These are phyloP conservation scores for Matsumyia berberina DNA, from an alignment of 2,888 invertebrate genomes.

Conservation along the genomic window DNA sequence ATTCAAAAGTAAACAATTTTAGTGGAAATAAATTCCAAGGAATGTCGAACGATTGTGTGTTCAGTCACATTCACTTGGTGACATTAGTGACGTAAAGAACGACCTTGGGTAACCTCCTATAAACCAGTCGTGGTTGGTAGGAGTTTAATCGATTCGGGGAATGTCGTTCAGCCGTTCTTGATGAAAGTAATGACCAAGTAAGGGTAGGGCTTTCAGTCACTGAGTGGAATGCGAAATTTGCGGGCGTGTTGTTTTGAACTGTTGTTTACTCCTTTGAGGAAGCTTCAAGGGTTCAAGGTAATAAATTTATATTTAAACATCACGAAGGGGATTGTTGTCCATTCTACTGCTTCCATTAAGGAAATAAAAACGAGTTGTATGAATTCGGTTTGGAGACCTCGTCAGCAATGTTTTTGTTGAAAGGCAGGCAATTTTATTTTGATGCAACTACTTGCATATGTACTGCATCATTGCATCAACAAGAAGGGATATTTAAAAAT, in stretches of 20 bases:
- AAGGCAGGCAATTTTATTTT: no score
- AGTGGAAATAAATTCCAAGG: constrained; percentile 46
- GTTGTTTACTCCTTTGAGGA: neutral
- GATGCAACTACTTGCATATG: no score
- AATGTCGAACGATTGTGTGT: constrained; percentile 28
- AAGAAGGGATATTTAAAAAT: no score
- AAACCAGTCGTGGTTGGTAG: constrained; percentile 26
- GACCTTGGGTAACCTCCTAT: constrained; percentile 59
- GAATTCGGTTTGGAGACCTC: no score
- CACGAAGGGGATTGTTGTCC: neutral
- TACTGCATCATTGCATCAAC: no score
- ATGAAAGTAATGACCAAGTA: constrained; percentile 43
- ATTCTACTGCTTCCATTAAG: neutral
- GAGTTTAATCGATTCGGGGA: constrained; percentile 50
- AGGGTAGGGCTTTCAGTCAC: constrained; percentile 29
- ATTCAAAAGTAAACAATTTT: constrained; percentile 34
- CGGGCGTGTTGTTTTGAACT: neutral
- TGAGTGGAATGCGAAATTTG: neutral
- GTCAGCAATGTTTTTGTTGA: no score
- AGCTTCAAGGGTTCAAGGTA: neutral
- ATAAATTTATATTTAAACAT: neutral
- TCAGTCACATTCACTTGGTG: constrained; percentile 34
- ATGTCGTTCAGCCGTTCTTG: constrained; percentile 19
- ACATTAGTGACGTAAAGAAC: constrained; percentile 51
- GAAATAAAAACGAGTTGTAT: no score